phyloP scores from a whole-genome alignment of 2,888 invertebrate genomes.

The Fragum fragum region DNA sequence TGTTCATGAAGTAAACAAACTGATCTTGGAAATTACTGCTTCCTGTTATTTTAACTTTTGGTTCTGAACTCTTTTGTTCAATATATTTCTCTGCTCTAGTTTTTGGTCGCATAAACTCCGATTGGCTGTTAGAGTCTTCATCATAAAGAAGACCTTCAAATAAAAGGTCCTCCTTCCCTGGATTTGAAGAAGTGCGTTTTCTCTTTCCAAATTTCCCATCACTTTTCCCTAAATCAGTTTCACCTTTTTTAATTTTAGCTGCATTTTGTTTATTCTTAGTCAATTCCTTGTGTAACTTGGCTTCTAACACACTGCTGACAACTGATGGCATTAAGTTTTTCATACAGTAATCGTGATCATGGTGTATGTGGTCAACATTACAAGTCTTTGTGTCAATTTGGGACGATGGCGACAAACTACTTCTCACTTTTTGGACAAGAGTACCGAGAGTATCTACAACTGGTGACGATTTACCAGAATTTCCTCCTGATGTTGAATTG shows the following conservation, averaged over 20 bases:
- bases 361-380: constrained; percentile 65
- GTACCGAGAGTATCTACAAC: constrained; percentile 49
- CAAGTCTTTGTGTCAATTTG: constrained; percentile 33
- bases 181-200: constrained; percentile 36
- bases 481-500: constrained; percentile 15
- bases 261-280: constrained; percentile 49
- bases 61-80: constrained; percentile 69
- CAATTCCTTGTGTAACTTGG: constrained; percentile 55
- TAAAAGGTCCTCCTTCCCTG: constrained; percentile 35
- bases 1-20: constrained; percentile 86
- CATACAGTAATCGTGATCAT: constrained; percentile 82
- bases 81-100: constrained; percentile 57
- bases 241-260: constrained; percentile 45
- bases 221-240: constrained; percentile 30
- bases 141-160: constrained; percentile 48
- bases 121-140: constrained; percentile 49
- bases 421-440: constrained; percentile 62
- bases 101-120: constrained; percentile 49
- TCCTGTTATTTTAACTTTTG: constrained; percentile 85
- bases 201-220: constrained; percentile 50
- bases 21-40: constrained; percentile 84
- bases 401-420: constrained; percentile 48
- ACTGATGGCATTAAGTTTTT: constrained; percentile 66
- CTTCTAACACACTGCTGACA: constrained; percentile 54
- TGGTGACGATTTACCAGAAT: constrained; percentile 49